Evolutionary conservation across 2,113 vertebrate genomes (phyloP), one percentile per base, ranked within the genome.

Genomic region (Hippocampus abdominalis): DNA sequence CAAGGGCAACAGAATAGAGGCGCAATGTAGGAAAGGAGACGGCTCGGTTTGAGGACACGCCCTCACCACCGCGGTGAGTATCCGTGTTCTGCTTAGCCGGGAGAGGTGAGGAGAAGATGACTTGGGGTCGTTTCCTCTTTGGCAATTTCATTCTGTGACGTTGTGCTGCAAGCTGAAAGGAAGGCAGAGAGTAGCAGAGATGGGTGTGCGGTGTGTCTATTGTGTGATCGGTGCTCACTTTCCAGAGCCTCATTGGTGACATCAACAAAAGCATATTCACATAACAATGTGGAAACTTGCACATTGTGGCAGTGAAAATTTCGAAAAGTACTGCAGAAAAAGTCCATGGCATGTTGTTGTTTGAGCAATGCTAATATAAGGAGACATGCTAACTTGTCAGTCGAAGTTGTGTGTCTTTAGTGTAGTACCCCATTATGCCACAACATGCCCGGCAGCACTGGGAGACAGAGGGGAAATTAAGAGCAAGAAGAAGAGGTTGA

Each of bases 141-240:
- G 27, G 59, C 82, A 81, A 79, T 63, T 84, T 93, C 86, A 92
- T 89, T 89, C 93, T 93, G 93, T 78, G 92, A 92, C 92, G 93
- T 93, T 92, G 93, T 92, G 93, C 93, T 93, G 94, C 93, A 93
- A 94, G 95, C 88, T 82, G 79, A 73, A 75, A 81, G 84, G 81
- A 75, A 75, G 82, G 84, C 3, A 42, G 36, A 12, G 20, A 40
- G 18, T 42, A 76, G 78, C 79, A 84, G 68, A 84, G 69, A 76
- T 74, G 76, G 73, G 74, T 72, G 79, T 79, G 68, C 77, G 65
- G 73, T n/a, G 2, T 65, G 71, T 71, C 79, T 61, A 7, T 78
- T 44, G 53, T 79, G 54, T 16, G 64, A 72, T 68, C 64, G 54
- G 73, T 77, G 79, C 81, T 69, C 39, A 29, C 73, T 59, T 73